Evolutionary conservation across 2,113 vertebrate species (phyloP).

Genomic region (Hoplias malabaricus): DNA sequence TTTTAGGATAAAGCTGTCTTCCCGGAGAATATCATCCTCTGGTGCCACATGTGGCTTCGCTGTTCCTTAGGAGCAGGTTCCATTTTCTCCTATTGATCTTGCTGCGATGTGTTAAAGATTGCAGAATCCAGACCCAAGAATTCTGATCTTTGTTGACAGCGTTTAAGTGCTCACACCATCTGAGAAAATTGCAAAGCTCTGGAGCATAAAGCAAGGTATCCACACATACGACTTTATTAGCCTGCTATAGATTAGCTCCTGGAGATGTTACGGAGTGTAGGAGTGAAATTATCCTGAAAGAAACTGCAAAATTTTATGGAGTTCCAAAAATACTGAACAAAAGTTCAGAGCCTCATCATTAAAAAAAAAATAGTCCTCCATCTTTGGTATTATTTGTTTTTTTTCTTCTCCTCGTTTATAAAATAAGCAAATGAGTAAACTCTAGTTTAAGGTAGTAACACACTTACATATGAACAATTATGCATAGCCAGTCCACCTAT

Average conservation of each 20-base stretch:
- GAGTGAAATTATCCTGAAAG: not conserved
- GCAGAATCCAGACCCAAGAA: not conserved
- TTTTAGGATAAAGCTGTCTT: not conserved
- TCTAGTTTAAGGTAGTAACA: no score
- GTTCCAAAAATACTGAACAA: not conserved
- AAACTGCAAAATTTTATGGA: not conserved
- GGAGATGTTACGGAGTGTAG: not conserved
- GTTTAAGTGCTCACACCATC: not conserved
- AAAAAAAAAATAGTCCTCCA: no score
- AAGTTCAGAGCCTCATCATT: not conserved
- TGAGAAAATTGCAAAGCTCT: not conserved
- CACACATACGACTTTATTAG: not conserved
- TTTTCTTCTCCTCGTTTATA: not conserved
- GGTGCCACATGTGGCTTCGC: not conserved
- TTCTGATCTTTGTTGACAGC: not conserved
- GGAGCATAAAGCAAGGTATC: not conserved
- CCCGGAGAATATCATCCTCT: not conserved
- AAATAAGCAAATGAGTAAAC: no score
- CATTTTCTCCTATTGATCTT: conserved; percentile 11
- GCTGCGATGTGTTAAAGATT: conserved; percentile 8
- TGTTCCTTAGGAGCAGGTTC: not conserved
- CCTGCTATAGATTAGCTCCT: not conserved
- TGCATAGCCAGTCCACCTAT: no score
- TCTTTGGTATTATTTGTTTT: no score
- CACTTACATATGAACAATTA: no score